Percentiles rank a stretch among this genome's conserved stretches.
Conservation (phyloP, 2,113 vertebrate genomes). For the Ariopsis seemanni region DNA sequence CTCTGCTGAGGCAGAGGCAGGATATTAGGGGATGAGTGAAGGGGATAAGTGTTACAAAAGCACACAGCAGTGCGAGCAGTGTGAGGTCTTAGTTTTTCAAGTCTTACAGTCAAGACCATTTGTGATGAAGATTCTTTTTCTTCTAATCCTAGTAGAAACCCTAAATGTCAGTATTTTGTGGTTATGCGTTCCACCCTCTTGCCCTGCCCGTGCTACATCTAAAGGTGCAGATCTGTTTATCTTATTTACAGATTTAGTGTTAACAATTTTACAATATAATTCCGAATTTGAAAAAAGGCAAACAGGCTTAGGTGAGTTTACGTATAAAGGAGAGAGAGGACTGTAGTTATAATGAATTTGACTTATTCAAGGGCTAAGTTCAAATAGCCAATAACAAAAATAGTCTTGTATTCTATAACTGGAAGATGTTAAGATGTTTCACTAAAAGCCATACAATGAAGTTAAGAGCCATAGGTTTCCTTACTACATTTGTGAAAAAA, state of each 20-base stretch:
- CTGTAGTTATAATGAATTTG: slow-evolving; percentile 1
- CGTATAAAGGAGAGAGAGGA: neutral
- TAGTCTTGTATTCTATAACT: slow-evolving; percentile 39
- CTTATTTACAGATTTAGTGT: slow-evolving; percentile 21
- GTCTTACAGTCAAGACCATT: neutral
- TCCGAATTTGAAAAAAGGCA: slow-evolving; percentile 11
- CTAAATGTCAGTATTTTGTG: slow-evolving; percentile 14
- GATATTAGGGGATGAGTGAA: neutral
- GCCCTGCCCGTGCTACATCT: slow-evolving; percentile 18
- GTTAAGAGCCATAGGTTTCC: neutral
- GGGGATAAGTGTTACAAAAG: neutral
- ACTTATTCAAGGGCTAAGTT: slow-evolving; percentile 9
- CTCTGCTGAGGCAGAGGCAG: neutral
- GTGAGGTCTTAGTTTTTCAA: neutral
- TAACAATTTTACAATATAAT: slow-evolving; percentile 6
- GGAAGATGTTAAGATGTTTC: slow-evolving; percentile 30
- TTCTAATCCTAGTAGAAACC: slow-evolving; percentile 1
- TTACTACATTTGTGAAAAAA: neutral
- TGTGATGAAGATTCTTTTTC: neutral
- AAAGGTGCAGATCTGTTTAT: slow-evolving; percentile 26
- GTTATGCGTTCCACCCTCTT: slow-evolving; percentile 23
- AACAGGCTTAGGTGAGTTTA: neutral
- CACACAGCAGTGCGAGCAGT: slow-evolving; percentile 1
- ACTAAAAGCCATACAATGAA: neutral
- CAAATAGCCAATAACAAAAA: neutral